These are phyloP conservation scores for Nemotelus pantherinus DNA, from an alignment of 2,888 invertebrate species.

Conservation along the genomic window DNA sequence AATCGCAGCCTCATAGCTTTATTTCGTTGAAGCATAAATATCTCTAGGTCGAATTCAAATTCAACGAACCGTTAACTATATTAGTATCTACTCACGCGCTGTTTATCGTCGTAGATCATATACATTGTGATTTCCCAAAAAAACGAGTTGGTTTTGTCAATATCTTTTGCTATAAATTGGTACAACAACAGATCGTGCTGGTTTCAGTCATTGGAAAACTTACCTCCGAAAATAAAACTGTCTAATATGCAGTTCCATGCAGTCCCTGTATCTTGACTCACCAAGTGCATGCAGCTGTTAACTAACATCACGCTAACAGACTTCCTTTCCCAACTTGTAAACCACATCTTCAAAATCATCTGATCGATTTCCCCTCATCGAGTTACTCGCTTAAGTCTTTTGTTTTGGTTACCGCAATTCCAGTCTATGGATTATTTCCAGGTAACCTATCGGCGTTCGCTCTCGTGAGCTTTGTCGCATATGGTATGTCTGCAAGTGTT, in stretches of 20 bases:
- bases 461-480: neutral
- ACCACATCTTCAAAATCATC: neutral
- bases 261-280: too few species aligned
- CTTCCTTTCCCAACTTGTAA: neutral
- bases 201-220: too few species aligned
- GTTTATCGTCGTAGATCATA: neutral
- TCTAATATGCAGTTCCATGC: too few species aligned
- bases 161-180: too few species aligned
- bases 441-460: too few species aligned
- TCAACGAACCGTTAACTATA: slow-evolving; percentile 32
- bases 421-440: too few species aligned
- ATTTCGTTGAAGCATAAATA: neutral
- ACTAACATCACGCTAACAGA: neutral
- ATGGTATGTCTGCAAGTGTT: neutral
- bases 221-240: too few species aligned
- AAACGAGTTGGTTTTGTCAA: too few species aligned
- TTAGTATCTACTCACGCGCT: slow-evolving; percentile 2
- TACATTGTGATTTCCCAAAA: neutral
- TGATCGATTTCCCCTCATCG: neutral
- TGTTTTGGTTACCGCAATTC: slow-evolving; percentile 5
- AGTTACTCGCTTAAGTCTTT: slow-evolving; percentile 16
- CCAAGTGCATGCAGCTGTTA: neutral
- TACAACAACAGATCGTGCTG: too few species aligned
- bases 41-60: slow-evolving; percentile 41
- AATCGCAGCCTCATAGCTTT: neutral